Conservation (phyloP, 1,140 invertebrate genomes). For the Papilio helenus region DNA sequence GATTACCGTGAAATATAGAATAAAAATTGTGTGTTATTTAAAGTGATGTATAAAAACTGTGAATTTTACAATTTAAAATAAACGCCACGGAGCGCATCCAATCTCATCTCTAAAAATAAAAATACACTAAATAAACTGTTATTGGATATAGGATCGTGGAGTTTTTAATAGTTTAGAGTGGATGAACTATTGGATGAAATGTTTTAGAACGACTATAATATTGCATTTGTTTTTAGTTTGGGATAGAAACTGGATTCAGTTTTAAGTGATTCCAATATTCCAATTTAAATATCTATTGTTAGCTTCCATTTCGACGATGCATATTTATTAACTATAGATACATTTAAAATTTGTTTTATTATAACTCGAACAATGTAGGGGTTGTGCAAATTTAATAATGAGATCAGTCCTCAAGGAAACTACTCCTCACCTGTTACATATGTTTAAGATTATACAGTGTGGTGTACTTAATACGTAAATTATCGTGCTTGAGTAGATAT, state of each 20-base stretch:
- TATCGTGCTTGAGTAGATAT: no score
- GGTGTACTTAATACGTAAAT: no score
- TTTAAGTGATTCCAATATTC: neutral
- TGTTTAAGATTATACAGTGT: no score
- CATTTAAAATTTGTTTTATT: no score
- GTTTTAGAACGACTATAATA: neutral
- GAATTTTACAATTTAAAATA: neutral
- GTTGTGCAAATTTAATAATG: no score
- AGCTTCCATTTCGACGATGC: no score
- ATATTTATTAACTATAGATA: no score
- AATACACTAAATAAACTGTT: neutral
- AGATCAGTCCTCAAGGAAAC: no score
- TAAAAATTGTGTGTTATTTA: constrained; percentile 1
- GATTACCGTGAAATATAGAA: neutral
- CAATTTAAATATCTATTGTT: no score
- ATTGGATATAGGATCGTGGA: neutral
- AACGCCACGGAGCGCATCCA: neutral
- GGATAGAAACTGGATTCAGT: neutral
- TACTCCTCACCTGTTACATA: no score
- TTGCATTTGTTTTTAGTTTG: neutral
- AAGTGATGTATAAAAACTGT: neutral
- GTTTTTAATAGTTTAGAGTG: neutral
- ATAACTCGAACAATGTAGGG: no score
- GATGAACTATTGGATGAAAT: neutral
- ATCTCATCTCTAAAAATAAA: neutral